phyloP scores from a whole-genome alignment of 2,888 invertebrate genomes.

The Melanophora roralis region DNA sequence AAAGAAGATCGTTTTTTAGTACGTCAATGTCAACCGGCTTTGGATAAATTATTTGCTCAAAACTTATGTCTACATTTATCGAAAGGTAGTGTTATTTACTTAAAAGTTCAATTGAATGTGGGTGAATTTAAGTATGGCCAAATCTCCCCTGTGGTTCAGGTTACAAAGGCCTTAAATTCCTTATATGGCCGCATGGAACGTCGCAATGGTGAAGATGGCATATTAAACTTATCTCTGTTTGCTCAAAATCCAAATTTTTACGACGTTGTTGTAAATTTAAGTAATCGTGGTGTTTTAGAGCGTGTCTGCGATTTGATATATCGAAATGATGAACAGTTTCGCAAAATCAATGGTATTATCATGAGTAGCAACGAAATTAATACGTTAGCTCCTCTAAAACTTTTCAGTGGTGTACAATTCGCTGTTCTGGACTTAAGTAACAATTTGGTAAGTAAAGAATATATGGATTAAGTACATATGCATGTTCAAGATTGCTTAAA shows the following conservation, averaged over 20 bases:
- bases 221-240: conserved; percentile 71
- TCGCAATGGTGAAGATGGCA: conserved; percentile 64
- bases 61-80: conserved; percentile 66
- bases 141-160: conserved; percentile 68
- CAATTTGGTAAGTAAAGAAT: conserved; percentile 68
- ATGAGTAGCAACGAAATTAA: conserved; percentile 69
- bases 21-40: conserved; percentile 69
- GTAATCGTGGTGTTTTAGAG: conserved; percentile 69
- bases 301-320: conserved; percentile 69
- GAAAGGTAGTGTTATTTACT: conserved; percentile 63
- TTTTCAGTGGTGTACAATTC: conserved; percentile 69
- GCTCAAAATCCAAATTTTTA: conserved; percentile 64
- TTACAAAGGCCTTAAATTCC: conserved; percentile 66
- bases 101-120: conserved; percentile 70
- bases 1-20: conserved; percentile 69
- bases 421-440: conserved; percentile 68
- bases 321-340: conserved; percentile 70
- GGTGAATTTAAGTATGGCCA: conserved; percentile 68
- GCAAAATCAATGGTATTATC: conserved; percentile 69
- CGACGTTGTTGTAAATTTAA: conserved; percentile 68
- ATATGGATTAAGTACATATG: too few relatives aligned
- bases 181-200: conserved; percentile 66
- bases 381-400: conserved; percentile 67
- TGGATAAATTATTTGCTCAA: conserved; percentile 71
- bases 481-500: too few relatives aligned